phyloP scores from a whole-genome alignment of 2,888 invertebrate species.

The Helicoverpa assulta region DNA sequence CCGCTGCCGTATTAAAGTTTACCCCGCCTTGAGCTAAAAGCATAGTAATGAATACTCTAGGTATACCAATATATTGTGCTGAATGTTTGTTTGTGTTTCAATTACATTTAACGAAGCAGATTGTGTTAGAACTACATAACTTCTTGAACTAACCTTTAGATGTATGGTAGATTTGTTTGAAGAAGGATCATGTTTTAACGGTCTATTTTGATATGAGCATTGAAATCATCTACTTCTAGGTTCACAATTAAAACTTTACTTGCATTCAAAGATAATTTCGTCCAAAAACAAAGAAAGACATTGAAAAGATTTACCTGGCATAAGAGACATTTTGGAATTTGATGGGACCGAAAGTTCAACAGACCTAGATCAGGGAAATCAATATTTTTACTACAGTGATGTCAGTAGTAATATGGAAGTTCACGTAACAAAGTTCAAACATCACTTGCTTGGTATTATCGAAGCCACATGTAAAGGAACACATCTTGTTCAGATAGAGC shows the following conservation, averaged over 20 bases:
- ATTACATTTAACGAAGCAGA: constrained; percentile 19
- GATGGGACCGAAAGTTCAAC: too few relatives aligned
- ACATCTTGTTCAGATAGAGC: constrained; percentile 58
- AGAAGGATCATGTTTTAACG: too few relatives aligned
- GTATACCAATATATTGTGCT: constrained; percentile 37
- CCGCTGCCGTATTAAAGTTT: constrained; percentile 50
- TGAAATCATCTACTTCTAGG: too few relatives aligned
- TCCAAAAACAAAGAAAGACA: too few relatives aligned
- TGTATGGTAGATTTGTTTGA: neutral
- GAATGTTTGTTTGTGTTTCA: constrained; percentile 37
- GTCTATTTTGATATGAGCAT: too few relatives aligned
- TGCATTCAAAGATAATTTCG: too few relatives aligned
- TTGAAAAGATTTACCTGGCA: too few relatives aligned
- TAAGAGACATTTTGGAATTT: too few relatives aligned
- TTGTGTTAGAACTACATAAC: neutral
- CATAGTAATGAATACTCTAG: constrained; percentile 35
- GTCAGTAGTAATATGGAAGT: neutral
- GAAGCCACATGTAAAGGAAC: constrained; percentile 54
- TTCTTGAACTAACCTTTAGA: neutral
- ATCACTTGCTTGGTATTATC: constrained; percentile 40
- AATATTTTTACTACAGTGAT: neutral
- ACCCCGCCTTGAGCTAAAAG: constrained; percentile 33
- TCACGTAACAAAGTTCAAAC: constrained; percentile 8
- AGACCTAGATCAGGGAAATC: neutral
- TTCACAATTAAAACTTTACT: too few relatives aligned